Base-by-base conservation (phyloP, 2,113 vertebrate genomes). In the Panurus biarmicus region DNA sequence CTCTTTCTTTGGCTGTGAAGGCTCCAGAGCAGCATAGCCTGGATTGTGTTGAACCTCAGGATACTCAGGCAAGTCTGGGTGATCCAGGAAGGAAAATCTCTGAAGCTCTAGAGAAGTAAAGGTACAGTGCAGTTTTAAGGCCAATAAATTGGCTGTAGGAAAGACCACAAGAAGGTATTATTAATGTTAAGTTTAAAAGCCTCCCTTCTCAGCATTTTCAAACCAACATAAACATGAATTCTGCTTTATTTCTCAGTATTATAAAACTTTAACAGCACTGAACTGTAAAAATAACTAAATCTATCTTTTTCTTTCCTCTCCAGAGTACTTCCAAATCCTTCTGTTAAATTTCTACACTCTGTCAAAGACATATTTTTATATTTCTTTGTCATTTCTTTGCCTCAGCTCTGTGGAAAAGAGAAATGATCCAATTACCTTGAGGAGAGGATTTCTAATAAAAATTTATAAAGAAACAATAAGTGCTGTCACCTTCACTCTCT, bases 201-300 rank as follows among this genome's bases (percentile, higher is more conserved):
- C 24, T 89, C 42, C 14, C 17, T 85, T 84, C 57, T 92, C 61
- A 51, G 29, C 29, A 44, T 85, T 91, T 94, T 89, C 45, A 87
- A 93, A 92, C 38, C 24, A 60, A 54, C 21, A 73, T 54, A 93
- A 91, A 76, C 40, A 75, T 54, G 65, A 87, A 87, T 89, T 89
- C 38, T 93, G 11, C 58, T 48, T 89, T 87, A 72, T 82, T 84
- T 91, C 71, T 65, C 29, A 45, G 14, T 33, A 57, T 74, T 88
- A 74, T 61, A 53, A 90, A 94, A 77, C 24, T 77, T 71, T 78
- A 89, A 64, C 44, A 65, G 3, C 53, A 72, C 28, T 47, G 57
- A 93, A 75, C 73, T 69, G 70, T 53, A 92, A 81, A 95, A 92
- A 92, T 61, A 75, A 77, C 48, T n/a, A 89, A 81, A 90, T 80